Evolutionary conservation across 2,113 vertebrate species (phyloP), one percentile per base, ranked within the genome.

Genomic region (Tympanuchus pallidicinctus): DNA sequence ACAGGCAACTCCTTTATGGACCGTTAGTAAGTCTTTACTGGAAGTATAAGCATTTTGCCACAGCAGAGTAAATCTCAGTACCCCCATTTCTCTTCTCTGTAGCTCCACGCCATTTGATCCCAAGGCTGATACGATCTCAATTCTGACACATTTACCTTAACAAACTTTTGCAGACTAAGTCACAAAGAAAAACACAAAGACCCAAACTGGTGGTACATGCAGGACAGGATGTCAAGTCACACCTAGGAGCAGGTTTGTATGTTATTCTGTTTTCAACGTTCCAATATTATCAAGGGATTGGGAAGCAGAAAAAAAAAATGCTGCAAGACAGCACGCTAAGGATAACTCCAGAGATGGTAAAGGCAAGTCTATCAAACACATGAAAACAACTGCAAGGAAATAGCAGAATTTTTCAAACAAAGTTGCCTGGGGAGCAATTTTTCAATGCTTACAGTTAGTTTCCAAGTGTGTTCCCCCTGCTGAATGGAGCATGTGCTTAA

Each of bases 401-500:
- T 1, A 82, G 54, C 13, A 94, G 38, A 81, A 42, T 78, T 94
- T 91, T 94, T 73, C n/a, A 54, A 88, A 80, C 48, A 50, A 86
- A 76, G 43, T 69, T 84, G 71, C 56, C 89, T 79, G 21, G 74
- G 81, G 81, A 96, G 36, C 65, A 82, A 54, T 93, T 92, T 76
- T 65, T 69, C 69, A 73, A 8, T 38, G n/a, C 67, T 77, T 64
- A 77, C 71, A 93, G 78, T 47, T 19, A 61, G 59, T 82, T 94
- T 93, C 76, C 89, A 88, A 95, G 88, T 36, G 89, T 30, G 56
- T 56, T 91, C 67, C 30, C 82, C 83, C 70, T 88, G 70, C 63
- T 65, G 80, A 84, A 90, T 43, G 59, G 8, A 95, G 84, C 94
- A 95, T 93, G 92, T 95, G 95, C 80, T 91, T 82, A 94, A 94